phyloP scores from a whole-genome alignment of 2,797 vertebrate species.

The Amphiprion clarkii region DNA sequence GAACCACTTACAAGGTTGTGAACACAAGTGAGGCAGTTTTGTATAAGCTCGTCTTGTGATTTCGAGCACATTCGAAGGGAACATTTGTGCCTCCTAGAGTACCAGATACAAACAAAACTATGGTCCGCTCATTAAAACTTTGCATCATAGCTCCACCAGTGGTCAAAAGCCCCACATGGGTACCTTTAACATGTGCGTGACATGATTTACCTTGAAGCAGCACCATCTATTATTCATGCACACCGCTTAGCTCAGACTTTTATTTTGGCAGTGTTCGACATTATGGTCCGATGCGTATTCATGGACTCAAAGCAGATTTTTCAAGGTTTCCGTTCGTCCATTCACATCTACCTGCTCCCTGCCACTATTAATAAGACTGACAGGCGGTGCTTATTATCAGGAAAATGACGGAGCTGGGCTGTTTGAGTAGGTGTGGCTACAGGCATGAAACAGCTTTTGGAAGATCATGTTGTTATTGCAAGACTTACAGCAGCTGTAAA shows the following conservation, averaged over 20 bases:
- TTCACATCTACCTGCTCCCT: constrained; percentile 10
- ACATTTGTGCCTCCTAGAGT: too few relatives aligned
- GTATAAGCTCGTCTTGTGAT: too few relatives aligned
- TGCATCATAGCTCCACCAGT: too few relatives aligned
- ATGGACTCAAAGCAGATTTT: constrained; percentile 17
- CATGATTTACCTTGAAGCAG: background rate
- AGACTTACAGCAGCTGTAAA: constrained; percentile 34
- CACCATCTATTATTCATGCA: background rate
- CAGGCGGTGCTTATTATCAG: constrained; percentile 15
- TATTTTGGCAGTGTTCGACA: background rate
- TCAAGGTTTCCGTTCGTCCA: constrained; percentile 26
- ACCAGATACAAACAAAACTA: too few relatives aligned
- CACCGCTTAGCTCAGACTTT: background rate
- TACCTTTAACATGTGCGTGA: too few relatives aligned
- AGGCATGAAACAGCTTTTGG: constrained; percentile 26
- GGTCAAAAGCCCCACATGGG: too few relatives aligned
- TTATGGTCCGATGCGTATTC: constrained; percentile 19
- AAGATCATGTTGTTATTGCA: constrained; percentile 47
- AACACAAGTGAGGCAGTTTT: too few relatives aligned
- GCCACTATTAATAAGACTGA: constrained; percentile 25
- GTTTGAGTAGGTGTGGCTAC: constrained; percentile 20
- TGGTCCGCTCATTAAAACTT: too few relatives aligned
- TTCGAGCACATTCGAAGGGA: too few relatives aligned
- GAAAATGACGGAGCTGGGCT: background rate
- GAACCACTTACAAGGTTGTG: too few relatives aligned